These are phyloP conservation scores for Hipparchia sbordonii DNA, from an alignment of 2,888 invertebrate species.

Conservation along the genomic window DNA sequence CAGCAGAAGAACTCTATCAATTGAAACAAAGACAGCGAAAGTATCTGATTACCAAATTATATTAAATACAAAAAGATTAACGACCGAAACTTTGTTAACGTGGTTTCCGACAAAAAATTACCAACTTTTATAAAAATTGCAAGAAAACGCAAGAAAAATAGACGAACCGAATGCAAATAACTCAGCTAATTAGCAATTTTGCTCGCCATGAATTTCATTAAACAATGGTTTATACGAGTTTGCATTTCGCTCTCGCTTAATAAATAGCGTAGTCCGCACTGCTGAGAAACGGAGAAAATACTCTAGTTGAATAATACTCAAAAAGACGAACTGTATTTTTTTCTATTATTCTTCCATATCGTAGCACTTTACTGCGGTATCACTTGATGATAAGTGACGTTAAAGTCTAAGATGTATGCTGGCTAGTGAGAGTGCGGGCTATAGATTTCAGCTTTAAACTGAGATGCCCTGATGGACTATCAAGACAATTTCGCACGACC, in stretches of 20 bases:
- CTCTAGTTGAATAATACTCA: background rate
- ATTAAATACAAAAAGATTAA: background rate
- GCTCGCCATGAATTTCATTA: constrained; percentile 32
- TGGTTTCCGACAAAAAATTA: background rate
- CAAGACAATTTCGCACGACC: background rate
- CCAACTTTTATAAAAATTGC: constrained; percentile 8
- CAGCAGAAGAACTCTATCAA: too few relatives aligned
- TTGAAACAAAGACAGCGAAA: too few relatives aligned
- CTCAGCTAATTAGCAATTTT: constrained; percentile 31
- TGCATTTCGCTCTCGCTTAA: constrained; percentile 12
- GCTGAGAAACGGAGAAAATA: background rate
- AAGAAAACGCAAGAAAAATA: constrained; percentile 14
- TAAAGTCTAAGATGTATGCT: too few relatives aligned
- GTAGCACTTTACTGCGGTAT: too few relatives aligned
- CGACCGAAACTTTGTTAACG: background rate
- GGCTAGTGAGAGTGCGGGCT: too few relatives aligned
- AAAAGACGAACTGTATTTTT: background rate
- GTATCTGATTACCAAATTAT: too few relatives aligned
- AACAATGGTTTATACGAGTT: constrained; percentile 21
- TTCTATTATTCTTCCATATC: too few relatives aligned
- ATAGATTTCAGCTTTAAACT: too few relatives aligned
- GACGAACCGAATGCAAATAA: constrained; percentile 27
- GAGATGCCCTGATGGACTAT: background rate
- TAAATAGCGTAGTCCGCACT: constrained; percentile 5
- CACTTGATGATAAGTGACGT: too few relatives aligned